Base-by-base conservation (phyloP, 2,113 vertebrate species). In the Cichladusa arquata region DNA sequence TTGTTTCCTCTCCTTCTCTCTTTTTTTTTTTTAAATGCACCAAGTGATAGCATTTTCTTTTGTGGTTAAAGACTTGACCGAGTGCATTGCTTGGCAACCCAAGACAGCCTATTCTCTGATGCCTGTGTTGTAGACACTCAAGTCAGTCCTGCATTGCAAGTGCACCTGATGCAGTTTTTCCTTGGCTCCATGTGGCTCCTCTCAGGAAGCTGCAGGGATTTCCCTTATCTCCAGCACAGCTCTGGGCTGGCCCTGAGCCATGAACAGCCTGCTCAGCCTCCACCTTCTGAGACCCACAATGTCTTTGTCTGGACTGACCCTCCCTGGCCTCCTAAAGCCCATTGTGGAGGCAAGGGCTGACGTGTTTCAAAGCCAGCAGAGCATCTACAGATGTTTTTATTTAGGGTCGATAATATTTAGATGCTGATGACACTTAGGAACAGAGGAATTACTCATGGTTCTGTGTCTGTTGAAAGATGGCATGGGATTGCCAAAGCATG, bases 211-310 rank as follows among this genome's bases (percentile, higher is more conserved):
- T 47, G 15, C 24, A 65, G 22, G 36, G 60, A 84, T 24, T 14
- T 60, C 7, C 19, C 22, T 40, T 40, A 64, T 4, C 5, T 42
- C 38, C 38, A 38, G 38, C 38, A 38, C 38, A 11, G 38, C 38
- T 38, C 0, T 1, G 51, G 26, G 8, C 60, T 79, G 48, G 22
- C 12, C 14, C 28, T 53, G 3, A 5, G 42, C 25, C 22, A 24
- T 3, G 2, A 57, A 20, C 9, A 65, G 2, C 19, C 19, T 4
- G 1, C 33, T 54, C 25, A 25, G 10, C 57, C 33, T 71, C 11
- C 6, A 48, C 36, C 31, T 61, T 29, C 28, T 25, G 44, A 54
- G 10, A 86, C 2, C 8, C 2, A 2, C 33, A 0, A 0, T 6
- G 28, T 14, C 33, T 62, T 61, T 33, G 38, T 56, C 40, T 86